Evolutionary conservation across 2,113 vertebrate species (phyloP).

Genomic region (Corythoichthys intestinalis): DNA sequence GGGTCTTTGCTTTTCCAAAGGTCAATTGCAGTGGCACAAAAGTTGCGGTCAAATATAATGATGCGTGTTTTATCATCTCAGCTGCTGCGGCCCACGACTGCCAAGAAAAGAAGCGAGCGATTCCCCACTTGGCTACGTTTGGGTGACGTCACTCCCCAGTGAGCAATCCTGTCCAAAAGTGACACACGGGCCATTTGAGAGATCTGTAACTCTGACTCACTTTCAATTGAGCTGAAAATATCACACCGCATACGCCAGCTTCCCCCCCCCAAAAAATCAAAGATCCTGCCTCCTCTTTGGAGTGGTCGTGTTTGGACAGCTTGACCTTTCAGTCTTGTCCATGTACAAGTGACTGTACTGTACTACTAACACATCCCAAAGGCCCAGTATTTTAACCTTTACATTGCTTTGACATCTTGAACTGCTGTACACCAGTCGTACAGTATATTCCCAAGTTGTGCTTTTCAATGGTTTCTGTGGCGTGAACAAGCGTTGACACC

Average conservation of each 20-base stretch:
- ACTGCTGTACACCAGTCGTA: background rate
- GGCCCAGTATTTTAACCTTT: constrained; percentile 2
- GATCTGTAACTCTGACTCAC: constrained; percentile 56
- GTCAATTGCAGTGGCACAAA: constrained; percentile 52
- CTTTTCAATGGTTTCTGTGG: too few species aligned
- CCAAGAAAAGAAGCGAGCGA: constrained; percentile 54
- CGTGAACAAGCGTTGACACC: too few species aligned
- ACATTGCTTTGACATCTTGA: background rate
- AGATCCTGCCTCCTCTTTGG: constrained; percentile 38
- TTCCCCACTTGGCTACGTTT: constrained; percentile 33
- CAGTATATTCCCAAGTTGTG: constrained; percentile 2
- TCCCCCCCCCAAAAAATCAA: constrained; percentile 12
- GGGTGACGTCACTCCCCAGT: constrained; percentile 53
- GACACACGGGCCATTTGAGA: constrained; percentile 43
- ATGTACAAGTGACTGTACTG: constrained; percentile 28
- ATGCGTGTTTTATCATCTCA: constrained; percentile 59
- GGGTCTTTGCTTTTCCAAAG: constrained; percentile 39
- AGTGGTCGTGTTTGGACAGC: constrained; percentile 60
- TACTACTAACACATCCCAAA: constrained; percentile 19
- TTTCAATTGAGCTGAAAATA: constrained; percentile 71
- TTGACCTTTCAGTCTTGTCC: constrained; percentile 35
- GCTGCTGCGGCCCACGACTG: constrained; percentile 51
- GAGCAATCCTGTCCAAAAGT: constrained; percentile 44
- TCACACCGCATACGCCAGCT: constrained; percentile 51
- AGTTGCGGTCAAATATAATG: constrained; percentile 62